phyloP scores from a whole-genome alignment of 30 jellyfish, hydroid and myxozoan genomes.

The Hydractinia symbiolongicarpus region DNA sequence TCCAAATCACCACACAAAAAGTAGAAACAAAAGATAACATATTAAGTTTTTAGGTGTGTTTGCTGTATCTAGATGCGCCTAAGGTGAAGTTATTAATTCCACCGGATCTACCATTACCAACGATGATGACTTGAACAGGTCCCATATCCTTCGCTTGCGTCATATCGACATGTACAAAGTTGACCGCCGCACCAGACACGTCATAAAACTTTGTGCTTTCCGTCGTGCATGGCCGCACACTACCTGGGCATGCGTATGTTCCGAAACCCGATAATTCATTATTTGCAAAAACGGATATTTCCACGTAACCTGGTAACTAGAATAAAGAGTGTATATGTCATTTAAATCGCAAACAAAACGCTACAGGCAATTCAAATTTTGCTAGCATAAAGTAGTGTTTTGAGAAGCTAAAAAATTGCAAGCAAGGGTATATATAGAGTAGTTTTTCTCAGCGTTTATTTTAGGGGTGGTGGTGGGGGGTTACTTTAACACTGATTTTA shows the following conservation, averaged over 20 bases:
- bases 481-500: too few species aligned
- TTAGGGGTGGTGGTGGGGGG: too few species aligned
- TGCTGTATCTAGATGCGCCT: conserved; percentile 41
- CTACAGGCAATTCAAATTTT: too few species aligned
- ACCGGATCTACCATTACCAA: conserved; percentile 46
- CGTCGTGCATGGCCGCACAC: conserved; percentile 24
- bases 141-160: conserved; percentile 43
- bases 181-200: conserved; percentile 47
- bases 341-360: too few species aligned
- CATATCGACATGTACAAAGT: conserved; percentile 25
- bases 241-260: conserved; percentile 49
- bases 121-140: conserved; percentile 41
- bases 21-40: too few species aligned
- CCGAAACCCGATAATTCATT: conserved; percentile 52
- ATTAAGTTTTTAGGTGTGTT: too few species aligned
- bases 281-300: conserved; percentile 37
- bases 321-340: not conserved
- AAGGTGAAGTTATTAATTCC: conserved; percentile 28
- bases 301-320: not conserved
- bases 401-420: too few species aligned
- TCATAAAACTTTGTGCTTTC: conserved; percentile 45
- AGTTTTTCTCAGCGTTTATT: too few species aligned
- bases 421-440: too few species aligned
- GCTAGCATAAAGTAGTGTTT: too few species aligned
- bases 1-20: too few species aligned